Conservation (phyloP, 2,113 vertebrate species). For the Cyprinus carpio region DNA sequence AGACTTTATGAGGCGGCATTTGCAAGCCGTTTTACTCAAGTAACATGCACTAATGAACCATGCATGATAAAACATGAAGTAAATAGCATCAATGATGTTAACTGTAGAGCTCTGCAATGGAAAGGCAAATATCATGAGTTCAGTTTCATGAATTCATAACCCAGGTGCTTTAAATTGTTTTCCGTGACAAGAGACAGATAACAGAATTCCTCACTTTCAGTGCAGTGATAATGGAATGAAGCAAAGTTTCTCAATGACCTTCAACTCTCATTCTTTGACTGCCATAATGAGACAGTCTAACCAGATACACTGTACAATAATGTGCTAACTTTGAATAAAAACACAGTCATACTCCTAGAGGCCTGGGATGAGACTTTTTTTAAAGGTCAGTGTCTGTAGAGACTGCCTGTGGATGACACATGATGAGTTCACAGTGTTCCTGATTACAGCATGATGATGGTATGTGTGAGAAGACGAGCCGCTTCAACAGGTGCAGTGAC, state of each 20-base stretch:
- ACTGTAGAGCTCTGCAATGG: background rate
- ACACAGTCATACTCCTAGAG: background rate
- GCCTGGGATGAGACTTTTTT: background rate
- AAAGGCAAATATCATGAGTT: background rate
- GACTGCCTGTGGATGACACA: background rate
- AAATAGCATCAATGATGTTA: background rate
- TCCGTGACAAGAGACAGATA: background rate
- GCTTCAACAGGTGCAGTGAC: conserved; percentile 57
- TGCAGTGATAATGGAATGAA: background rate
- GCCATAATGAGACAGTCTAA: too few species aligned
- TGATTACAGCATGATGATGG: background rate
- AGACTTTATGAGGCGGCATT: background rate
- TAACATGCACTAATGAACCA: background rate
- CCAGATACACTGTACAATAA: too few species aligned
- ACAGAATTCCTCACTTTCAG: conserved; percentile 12
- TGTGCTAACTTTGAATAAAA: background rate
- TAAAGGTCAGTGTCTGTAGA: background rate
- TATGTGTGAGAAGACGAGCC: conserved; percentile 1
- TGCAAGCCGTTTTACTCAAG: background rate
- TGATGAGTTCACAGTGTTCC: conserved; percentile 46
- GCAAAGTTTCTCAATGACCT: background rate
- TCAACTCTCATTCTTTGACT: background rate
- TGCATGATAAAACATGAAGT: background rate
- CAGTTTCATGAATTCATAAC: conserved; percentile 8
- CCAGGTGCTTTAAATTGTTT: background rate